Base-by-base conservation (phyloP, 2,888 invertebrate genomes). In the Lepidochitona cinerea region DNA sequence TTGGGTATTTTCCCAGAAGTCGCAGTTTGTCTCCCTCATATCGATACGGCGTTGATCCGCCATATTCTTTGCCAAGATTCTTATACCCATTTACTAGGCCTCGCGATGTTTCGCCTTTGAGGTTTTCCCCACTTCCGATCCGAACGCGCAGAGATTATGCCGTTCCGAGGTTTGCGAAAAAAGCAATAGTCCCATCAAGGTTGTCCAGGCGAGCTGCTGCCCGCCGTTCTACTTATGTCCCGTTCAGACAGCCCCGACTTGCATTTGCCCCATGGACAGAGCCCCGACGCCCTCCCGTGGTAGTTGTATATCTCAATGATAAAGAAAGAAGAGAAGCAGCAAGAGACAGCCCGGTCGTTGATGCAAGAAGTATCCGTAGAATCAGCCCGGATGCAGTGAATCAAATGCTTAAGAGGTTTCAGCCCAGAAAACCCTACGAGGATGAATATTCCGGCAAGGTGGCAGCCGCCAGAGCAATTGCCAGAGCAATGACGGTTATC, bases 351-450 rank as follows among this genome's bases (percentile, higher is more conserved):
- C 41, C 18, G 18, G 41, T 12, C 41, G 9, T 41, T 41, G 59
- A 59, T 4, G 26, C 29, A 29, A 9, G 4, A 18, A 18, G 59
- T 23, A 59, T 14, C 4, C 14, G 59, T 32, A 59, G 59, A 59
- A 23, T 29, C 14, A 59, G 59, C 23, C 59, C 59, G 1, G 59
- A 32, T 23, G 12, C 23, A 1, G 59, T 59, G 29, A 32, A 23
- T 29, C 23, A 29, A 29, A 29, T 59, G 59, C 59, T 59, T 29
- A 29, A 59, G 59, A 59, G 23, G 59, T 59, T 59, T 29, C 14
- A 23, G 59, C 59, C 59, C 1, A 59, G 59, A 59, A 59, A 59
- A 59, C 59, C 59, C 14, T 59, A 59, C 59, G 59, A 59, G 26
- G 59, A 14, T 14, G 59, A 59, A 26, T 7, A 7, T 26, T 59